Evolutionary conservation across 35 echinoderm and acorn worm species (phyloP), one percentile per base, ranked within the genome.

Genomic region (Patiria miniata): DNA sequence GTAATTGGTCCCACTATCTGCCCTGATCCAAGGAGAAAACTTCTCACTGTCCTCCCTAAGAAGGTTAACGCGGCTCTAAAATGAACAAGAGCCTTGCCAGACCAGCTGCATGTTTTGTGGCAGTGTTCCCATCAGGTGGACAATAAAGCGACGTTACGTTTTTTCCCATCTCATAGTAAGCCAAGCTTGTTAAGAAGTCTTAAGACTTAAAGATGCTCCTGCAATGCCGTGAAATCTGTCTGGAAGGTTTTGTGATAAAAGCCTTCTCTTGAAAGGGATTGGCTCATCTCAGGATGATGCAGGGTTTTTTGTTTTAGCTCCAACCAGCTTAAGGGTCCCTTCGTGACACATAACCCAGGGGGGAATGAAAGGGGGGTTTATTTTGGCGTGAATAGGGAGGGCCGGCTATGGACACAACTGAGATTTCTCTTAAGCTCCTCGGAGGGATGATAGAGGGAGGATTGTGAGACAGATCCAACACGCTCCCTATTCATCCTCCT

Each of bases 191-290:
- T 69, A 69, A 69, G 61, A 69, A 21, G 61, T 69, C 61, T 69
- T 69, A 69, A 69, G 23, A 73, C n/a, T n/a, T n/a, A n/a, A n/a
- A 73, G 19, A 14, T 73, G 65, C 15, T 34, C 65, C 65, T 30
- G 26, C 34, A 73, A 73, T 73, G 65, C 26, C 26, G 26, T 6
- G 29, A 69, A 69, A 30, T 26, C 26, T 14, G 15, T 73, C 65
- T 73, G 34, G 65, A 73, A 73, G 65, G 65, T 73, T 73, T 34
- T 73, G 23, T 32, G 57, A 60, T 73, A 34, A 73, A 73, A 73
- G 14, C 21, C 65, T 6, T 73, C 34, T 73, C 3, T 10, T n/a
- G 12, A 73, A 73, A 73, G 26, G 65, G 26, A 4, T 73, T 73
- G 7, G 2, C 22, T 69, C 28, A 23, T 22, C 23, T 5, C 21